A percentile compares a stretch with the other conserved stretches of the same genome.
Conservation (phyloP, 2,888 invertebrate species). For the Nemotelus nigrinus region DNA sequence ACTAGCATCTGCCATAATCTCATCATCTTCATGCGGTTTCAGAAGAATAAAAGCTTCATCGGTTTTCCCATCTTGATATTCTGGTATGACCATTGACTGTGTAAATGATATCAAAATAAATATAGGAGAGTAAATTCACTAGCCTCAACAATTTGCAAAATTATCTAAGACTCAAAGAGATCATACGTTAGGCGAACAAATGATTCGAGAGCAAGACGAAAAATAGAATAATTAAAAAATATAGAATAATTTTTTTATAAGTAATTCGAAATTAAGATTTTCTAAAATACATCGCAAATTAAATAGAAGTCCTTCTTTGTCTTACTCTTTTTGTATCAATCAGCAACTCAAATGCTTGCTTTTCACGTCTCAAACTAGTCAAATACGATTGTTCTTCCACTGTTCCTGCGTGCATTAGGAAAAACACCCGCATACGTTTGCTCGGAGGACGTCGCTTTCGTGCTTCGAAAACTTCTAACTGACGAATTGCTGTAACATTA, state of each 20-base stretch:
- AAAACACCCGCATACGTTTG: conserved; percentile 78
- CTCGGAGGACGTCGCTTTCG: conserved; percentile 66
- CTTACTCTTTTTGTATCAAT: conserved; percentile 92
- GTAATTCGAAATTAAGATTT: too few relatives aligned
- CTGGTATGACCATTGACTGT: conserved; percentile 86
- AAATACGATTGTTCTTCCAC: conserved; percentile 97
- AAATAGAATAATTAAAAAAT: conserved; percentile 25
- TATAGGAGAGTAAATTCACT: conserved; percentile 8
- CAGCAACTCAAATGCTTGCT: conserved; percentile 91
- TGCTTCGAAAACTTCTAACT: conserved; percentile 87
- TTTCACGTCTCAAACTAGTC: conserved; percentile 88
- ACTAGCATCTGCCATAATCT: conserved; percentile 63
- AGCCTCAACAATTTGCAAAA: too few relatives aligned
- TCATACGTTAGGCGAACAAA: too few relatives aligned
- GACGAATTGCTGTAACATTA: conserved; percentile 86
- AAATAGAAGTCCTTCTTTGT: not conserved
- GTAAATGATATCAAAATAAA: conserved; percentile 50
- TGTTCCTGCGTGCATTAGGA: conserved; percentile 89
- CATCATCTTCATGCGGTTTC: conserved; percentile 57
- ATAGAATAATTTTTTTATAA: not conserved
- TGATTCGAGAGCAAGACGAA: too few relatives aligned
- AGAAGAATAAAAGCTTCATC: conserved; percentile 69
- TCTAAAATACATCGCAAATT: too few relatives aligned
- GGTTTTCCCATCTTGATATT: conserved; percentile 87
- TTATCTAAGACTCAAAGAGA: too few relatives aligned